phyloP scores from a whole-genome alignment of 2,888 invertebrate genomes.

The Trisateles emortualis region DNA sequence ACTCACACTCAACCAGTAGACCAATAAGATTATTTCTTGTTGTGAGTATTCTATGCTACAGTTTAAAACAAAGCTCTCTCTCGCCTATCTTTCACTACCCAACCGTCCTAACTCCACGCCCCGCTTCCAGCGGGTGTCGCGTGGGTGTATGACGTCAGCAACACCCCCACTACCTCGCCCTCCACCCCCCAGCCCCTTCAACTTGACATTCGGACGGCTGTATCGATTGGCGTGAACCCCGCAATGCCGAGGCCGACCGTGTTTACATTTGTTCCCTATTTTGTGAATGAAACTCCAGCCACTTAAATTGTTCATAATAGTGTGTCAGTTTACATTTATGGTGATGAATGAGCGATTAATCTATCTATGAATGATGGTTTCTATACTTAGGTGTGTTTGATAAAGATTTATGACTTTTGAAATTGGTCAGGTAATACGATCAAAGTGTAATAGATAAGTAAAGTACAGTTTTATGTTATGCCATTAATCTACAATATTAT shows the following conservation, averaged over 20 bases:
- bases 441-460: no score
- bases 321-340: not conserved
- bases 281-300: slow-evolving; percentile 52
- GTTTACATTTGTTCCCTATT: slow-evolving; percentile 55
- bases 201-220: slow-evolving; percentile 71
- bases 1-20: no score
- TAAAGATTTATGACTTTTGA: not conserved
- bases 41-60: no score
- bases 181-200: slow-evolving; percentile 53
- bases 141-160: slow-evolving; percentile 69
- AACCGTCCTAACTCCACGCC: slow-evolving; percentile 34
- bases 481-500: no score
- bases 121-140: slow-evolving; percentile 42
- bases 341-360: not conserved
- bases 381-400: not conserved
- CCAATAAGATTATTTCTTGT: no score
- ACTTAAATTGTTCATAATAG: slow-evolving; percentile 19
- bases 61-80: no score
- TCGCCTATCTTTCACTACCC: slow-evolving; percentile 9
- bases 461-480: no score
- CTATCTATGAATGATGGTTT: not conserved
- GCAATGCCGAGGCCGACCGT: slow-evolving; percentile 60
- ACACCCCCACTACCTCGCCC: slow-evolving; percentile 6
- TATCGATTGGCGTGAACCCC: slow-evolving; percentile 60
- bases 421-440: no score